Conservation (phyloP, 2,113 vertebrate species). For the Platysternon megacephalum region DNA sequence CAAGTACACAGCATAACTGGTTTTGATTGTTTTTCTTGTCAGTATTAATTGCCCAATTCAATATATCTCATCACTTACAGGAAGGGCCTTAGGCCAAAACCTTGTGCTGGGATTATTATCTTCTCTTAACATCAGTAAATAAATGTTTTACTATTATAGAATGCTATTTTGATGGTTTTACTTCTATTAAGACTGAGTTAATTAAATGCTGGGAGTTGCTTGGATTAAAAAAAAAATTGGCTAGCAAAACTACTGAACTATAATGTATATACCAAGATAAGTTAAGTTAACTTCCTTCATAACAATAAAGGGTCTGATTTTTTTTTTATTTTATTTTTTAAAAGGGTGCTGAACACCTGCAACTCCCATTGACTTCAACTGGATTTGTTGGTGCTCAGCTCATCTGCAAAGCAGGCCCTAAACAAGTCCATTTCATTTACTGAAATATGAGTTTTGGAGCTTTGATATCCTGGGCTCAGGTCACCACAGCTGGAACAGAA, state of each 20-base stretch:
- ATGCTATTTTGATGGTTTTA: neutral
- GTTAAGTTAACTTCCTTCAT: neutral
- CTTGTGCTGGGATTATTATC: conserved; percentile 20
- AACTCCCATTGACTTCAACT: conserved; percentile 12
- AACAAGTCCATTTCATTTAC: neutral
- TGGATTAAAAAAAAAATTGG: neutral
- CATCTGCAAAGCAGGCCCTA: neutral
- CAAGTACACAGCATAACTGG: conserved; percentile 19
- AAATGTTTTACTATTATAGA: neutral
- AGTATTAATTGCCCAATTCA: neutral
- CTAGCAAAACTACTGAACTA: neutral
- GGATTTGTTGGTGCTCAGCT: neutral
- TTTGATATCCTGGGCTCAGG: neutral
- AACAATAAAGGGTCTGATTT: neutral
- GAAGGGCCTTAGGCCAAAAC: conserved; percentile 1
- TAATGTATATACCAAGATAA: neutral
- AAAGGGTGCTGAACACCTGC: neutral
- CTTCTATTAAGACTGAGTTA: neutral
- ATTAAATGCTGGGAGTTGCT: neutral
- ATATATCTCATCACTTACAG: conserved; percentile 44
- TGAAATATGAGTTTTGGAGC: neutral
- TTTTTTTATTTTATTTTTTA: neutral
- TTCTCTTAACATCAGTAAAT: conserved; percentile 24
- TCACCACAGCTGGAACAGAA: neutral
- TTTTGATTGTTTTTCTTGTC: conserved; percentile 41